Conservation (phyloP, 2,888 invertebrate genomes). For the Euclidia mi region DNA sequence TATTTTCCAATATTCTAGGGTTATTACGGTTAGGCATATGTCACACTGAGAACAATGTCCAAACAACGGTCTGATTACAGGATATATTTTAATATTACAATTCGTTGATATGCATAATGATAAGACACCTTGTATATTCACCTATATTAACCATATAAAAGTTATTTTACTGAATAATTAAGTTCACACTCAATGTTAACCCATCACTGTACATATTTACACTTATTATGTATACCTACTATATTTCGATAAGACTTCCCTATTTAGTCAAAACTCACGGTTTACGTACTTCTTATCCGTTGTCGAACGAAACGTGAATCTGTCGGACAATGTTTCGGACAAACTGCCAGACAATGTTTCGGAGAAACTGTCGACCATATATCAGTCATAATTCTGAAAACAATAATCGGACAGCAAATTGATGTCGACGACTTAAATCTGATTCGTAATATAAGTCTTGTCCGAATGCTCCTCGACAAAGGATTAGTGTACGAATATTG, state of each 20-base stretch:
- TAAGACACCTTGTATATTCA: slow-evolving; percentile 89
- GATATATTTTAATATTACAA: slow-evolving; percentile 72
- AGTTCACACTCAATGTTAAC: slow-evolving; percentile 62
- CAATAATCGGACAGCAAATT: no score
- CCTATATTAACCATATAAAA: slow-evolving; percentile 82
- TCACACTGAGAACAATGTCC: slow-evolving; percentile 54
- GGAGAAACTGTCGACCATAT: no score
- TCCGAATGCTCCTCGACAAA: no score
- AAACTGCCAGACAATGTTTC: no score
- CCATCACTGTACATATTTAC: slow-evolving; percentile 84
- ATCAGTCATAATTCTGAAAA: no score
- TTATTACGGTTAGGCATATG: slow-evolving; percentile 51
- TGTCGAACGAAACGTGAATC: slow-evolving; percentile 4
- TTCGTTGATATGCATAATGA: slow-evolving; percentile 90
- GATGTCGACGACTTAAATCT: no score
- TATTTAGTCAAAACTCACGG: slow-evolving; percentile 40
- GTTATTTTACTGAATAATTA: slow-evolving; percentile 63
- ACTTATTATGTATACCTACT: slow-evolving; percentile 52
- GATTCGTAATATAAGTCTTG: no score
- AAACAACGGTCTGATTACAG: slow-evolving; percentile 56
- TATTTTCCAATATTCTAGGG: slow-evolving; percentile 24
- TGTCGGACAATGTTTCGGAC: no score
- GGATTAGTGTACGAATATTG: no score
- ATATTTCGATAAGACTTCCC: slow-evolving; percentile 44
- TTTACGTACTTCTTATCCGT: slow-evolving; percentile 15